Evolutionary conservation across 2,888 invertebrate genomes (phyloP), one percentile per base, ranked within the genome.

Genomic region (Achlya flavicornis): DNA sequence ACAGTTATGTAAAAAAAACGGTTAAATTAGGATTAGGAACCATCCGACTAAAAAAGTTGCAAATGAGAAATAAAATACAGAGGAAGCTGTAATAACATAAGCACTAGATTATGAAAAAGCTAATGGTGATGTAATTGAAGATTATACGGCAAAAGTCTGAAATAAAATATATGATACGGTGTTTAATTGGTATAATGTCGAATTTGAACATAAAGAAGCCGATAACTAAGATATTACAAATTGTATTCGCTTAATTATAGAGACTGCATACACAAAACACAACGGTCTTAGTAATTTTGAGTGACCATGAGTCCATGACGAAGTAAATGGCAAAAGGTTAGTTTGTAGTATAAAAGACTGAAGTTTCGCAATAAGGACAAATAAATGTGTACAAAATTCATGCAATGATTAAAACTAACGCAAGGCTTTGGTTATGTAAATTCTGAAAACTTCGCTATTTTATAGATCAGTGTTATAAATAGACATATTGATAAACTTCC

Each of bases 251-350:
- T 41, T 41, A 41, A 41, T 41, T 41, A 41, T 12, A 41, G 41
- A 41, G 41, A 12, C 19, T 19, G 53, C 53, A 53, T 16, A 48
- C 16, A 53, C 53, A 53, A 53, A 53, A 19, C 7, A n/a, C 53
- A 53, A 53, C 53, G n/a, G 6, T 46, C 46, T 46, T 46, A 53
- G 53, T 53, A 19, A 53, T 53, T 53, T 19, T 10, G 19, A 10
- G 7, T 53, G 53, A 10, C 53, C 53, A 19, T 53, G 53, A 53
- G 53, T 19, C 16, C 19, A 53, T 53, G 19, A 53, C 19, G 53
- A 53, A 19, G 46, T 19, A 53, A 53, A 53, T 53, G 48, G 53
- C 53, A 53, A 53, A 19, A 19, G 53, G 53, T 53, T 53, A 53
- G 53, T 53, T 46, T 3, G 43, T 14, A 48, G 3, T 48, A 48